A percentile compares a stretch with the other conserved stretches of the same genome.
Evolutionary conservation across 2,888 invertebrate species (phyloP).

Genomic region (Ptilodon capucinus): DNA sequence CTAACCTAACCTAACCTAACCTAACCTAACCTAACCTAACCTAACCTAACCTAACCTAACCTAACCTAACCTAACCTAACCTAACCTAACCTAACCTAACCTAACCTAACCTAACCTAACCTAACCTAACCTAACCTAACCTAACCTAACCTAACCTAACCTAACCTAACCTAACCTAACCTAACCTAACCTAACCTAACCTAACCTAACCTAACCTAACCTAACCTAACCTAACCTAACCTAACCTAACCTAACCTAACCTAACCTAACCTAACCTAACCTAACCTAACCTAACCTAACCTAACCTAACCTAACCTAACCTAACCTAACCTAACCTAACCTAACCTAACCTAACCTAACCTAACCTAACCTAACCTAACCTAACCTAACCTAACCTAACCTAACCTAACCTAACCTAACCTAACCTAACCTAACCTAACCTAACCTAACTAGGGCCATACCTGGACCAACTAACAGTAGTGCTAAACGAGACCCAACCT

Average conservation of each 20-base stretch:
- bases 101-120: too few species aligned
- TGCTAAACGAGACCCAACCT: too few species aligned
- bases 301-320: conserved; percentile 6
- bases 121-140: too few species aligned
- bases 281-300: conserved; percentile 8
- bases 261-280: conserved; percentile 11
- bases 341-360: conserved; percentile 11
- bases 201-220: conserved; percentile 14
- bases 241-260: conserved; percentile 9
- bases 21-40: too few species aligned
- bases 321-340: conserved; percentile 6
- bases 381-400: conserved; percentile 13
- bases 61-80: too few species aligned
- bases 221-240: conserved; percentile 12
- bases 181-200: conserved; percentile 11
- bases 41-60: too few species aligned
- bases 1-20: too few species aligned
- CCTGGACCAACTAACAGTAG: too few species aligned
- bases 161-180: too few species aligned
- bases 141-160: too few species aligned
- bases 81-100: too few species aligned
- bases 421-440: conserved; percentile 5
- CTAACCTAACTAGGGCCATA: too few species aligned
- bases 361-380: conserved; percentile 10
- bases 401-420: conserved; percentile 8